Evolutionary conservation across 2,888 invertebrate species (phyloP).

Genomic region (Acanthosoma haemorrhoidale): DNA sequence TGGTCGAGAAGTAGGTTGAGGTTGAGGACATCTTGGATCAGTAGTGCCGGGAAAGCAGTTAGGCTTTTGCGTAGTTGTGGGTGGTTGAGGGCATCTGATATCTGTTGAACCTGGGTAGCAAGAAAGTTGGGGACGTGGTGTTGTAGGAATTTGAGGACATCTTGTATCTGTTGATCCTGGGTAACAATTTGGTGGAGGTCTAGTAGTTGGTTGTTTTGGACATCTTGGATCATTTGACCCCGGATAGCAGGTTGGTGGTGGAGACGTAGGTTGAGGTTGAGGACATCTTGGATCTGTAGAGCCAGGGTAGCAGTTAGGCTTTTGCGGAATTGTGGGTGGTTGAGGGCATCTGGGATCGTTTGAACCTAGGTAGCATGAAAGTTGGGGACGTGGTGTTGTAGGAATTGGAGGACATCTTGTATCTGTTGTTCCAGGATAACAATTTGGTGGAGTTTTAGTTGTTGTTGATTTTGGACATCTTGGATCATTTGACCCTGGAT

Average conservation of each 20-base stretch:
- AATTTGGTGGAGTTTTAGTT: too few relatives aligned
- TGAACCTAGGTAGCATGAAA: background rate
- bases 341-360: background rate
- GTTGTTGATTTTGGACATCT: constrained; percentile 37
- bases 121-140: constrained; percentile 2
- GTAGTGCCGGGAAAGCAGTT: background rate
- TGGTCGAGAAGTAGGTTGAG: constrained; percentile 24
- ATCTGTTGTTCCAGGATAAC: too few relatives aligned
- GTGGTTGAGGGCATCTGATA: constrained; percentile 43
- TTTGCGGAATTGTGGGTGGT: too few relatives aligned
- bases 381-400: background rate
- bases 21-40: constrained; percentile 25
- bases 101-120: constrained; percentile 47
- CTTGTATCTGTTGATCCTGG: background rate
- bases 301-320: constrained; percentile 44
- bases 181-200: background rate
- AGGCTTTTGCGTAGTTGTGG: background rate
- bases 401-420: constrained; percentile 36
- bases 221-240: background rate
- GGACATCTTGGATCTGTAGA: constrained; percentile 42
- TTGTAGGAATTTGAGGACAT: constrained; percentile 37
- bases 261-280: too few relatives aligned
- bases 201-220: background rate
- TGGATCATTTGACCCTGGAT: too few relatives aligned
- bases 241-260: background rate